Base-by-base conservation (phyloP, 2,888 invertebrate genomes). In the Brachyopa scutellaris region DNA sequence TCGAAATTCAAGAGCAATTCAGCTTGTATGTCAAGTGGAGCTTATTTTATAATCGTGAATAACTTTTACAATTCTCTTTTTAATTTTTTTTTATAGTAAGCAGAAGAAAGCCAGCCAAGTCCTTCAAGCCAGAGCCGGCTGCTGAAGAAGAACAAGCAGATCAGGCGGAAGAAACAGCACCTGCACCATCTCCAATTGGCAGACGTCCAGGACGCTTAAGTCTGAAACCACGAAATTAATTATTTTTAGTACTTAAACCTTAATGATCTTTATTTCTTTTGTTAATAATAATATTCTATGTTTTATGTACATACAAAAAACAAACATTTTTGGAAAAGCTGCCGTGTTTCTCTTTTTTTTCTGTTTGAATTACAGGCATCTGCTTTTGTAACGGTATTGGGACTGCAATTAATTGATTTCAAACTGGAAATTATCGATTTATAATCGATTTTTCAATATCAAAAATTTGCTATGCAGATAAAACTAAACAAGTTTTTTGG, bases 201-300 rank as follows among this genome's bases (percentile, higher is more conserved):
- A 88, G 88, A 86, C 89, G 89, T 78, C 88, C 88, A 64, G 85
- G 86, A 62, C 89, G 90, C 61, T 86, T 90, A 84, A 84, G 87
- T 79, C 86, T 89, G 85, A 87, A 89, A 85, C 89, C 89, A 84
- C 90, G 89, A 86, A 87, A 86, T 84, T 89, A 87, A 86, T 74
- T 57, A 49, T 70, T 62, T 69, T 70, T 77, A 85, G 76, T 55
- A 76, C 36, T 51, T 84, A 72, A 69, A 67, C 45, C 62, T 59
- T 83, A 80, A 72, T 61, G 47, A 55, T 40, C 45, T 59, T 74
- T 67, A 82, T 72, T 76, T 82, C 61, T 70, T 77, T 77, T 82
- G 70, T 77, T 82, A 55, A 76, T 82, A 77, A 72, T n/a, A 77
- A 82, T 82, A 77, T 42, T 80, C 6, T 26, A 5, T 26, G 3